Evolutionary conservation across 2,888 invertebrate species (phyloP).

Genomic region (Troides oblongomaculatus): DNA sequence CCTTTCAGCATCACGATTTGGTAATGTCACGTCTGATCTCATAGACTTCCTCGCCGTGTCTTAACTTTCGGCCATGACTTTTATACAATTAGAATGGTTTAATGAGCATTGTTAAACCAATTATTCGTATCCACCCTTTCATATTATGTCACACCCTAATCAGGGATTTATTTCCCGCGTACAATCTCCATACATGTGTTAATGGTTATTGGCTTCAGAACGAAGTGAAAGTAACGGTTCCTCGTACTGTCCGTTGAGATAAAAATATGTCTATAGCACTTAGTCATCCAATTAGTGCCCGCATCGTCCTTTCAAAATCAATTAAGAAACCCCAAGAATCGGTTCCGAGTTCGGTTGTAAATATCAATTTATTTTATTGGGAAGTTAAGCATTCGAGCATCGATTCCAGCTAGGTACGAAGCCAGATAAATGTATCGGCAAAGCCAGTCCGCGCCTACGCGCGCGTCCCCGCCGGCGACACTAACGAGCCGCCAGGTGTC

Average conservation of each 20-base stretch:
- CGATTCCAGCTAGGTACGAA: conserved; percentile 21
- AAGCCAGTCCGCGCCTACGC: conserved; percentile 31
- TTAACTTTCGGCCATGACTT: conserved; percentile 58
- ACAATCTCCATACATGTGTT: conserved; percentile 19
- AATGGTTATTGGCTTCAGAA: conserved; percentile 36
- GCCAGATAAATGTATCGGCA: conserved; percentile 27
- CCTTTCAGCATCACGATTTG: conserved; percentile 47
- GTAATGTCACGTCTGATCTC: conserved; percentile 44
- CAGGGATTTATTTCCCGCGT: conserved; percentile 39
- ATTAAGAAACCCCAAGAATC: conserved; percentile 51
- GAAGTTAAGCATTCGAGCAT: conserved; percentile 8
- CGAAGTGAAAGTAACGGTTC: conserved; percentile 43
- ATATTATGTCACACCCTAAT: conserved; percentile 50
- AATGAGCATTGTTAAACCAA: conserved; percentile 63
- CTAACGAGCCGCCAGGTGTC: conserved; percentile 77
- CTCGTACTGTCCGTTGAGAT: conserved; percentile 32
- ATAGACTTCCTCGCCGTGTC: conserved; percentile 27
- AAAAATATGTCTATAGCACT: conserved; percentile 55
- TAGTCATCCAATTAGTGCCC: conserved; percentile 66
- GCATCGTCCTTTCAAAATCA: conserved; percentile 61
- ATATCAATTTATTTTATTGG: conserved; percentile 8
- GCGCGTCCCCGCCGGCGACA: conserved; percentile 49
- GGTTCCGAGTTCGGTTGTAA: conserved; percentile 4
- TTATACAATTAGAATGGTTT: conserved; percentile 66
- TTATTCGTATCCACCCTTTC: conserved; percentile 60